Conservation (phyloP, 2,888 invertebrate species). For the Yponomeuta malinellus region DNA sequence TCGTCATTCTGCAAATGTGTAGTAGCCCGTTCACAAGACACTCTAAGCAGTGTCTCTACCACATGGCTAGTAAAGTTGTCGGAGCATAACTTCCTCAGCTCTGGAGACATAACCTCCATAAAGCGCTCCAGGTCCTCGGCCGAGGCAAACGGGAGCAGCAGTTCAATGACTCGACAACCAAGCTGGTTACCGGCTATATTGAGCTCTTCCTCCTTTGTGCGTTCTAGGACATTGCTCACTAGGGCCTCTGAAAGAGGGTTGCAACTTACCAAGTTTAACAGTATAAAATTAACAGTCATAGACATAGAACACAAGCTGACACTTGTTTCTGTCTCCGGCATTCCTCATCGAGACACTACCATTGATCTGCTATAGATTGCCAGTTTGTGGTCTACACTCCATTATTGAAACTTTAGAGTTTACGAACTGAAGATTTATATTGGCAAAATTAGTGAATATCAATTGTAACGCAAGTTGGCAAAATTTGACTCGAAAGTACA, state of each 20-base stretch:
- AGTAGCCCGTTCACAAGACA: slow-evolving; percentile 72
- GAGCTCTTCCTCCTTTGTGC: slow-evolving; percentile 82
- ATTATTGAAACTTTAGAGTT: too few relatives aligned
- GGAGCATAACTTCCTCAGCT: slow-evolving; percentile 81
- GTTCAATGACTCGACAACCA: slow-evolving; percentile 85
- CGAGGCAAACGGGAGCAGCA: slow-evolving; percentile 81
- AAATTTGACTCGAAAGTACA: background rate
- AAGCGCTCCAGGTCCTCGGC: slow-evolving; percentile 78
- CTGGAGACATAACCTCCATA: slow-evolving; percentile 77
- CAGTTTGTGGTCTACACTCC: too few relatives aligned
- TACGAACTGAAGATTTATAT: too few relatives aligned
- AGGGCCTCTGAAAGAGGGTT: slow-evolving; percentile 73
- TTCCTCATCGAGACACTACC: too few relatives aligned
- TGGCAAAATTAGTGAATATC: too few relatives aligned
- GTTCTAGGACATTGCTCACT: slow-evolving; percentile 84
- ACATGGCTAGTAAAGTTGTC: slow-evolving; percentile 89
- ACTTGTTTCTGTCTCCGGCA: too few relatives aligned
- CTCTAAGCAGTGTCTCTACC: slow-evolving; percentile 79
- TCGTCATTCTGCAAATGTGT: slow-evolving; percentile 40
- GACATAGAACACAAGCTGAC: too few relatives aligned
- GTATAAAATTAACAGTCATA: too few relatives aligned
- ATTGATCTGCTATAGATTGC: too few relatives aligned
- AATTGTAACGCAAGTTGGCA: too few relatives aligned
- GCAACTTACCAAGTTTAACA: background rate
- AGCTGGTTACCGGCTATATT: slow-evolving; percentile 86